These are phyloP conservation scores for Gymnogyps californianus DNA, from an alignment of 2,113 vertebrate genomes.

Conservation along the genomic window DNA sequence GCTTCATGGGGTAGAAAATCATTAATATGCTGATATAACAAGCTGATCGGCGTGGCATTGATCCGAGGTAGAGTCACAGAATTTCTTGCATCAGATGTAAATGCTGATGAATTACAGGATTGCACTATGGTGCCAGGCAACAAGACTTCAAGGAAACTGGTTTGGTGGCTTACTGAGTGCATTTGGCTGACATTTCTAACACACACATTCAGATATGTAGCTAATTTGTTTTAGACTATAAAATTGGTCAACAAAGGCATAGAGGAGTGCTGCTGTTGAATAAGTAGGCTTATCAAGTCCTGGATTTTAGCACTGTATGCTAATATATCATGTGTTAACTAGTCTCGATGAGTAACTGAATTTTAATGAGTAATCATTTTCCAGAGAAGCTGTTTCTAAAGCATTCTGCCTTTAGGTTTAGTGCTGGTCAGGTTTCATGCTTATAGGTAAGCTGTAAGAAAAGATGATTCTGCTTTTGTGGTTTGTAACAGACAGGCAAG, in stretches of 20 bases:
- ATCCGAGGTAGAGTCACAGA: not conserved
- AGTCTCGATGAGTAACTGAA: not conserved
- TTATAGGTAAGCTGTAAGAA: not conserved
- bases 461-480: not conserved
- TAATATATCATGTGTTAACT: not conserved
- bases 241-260: not conserved
- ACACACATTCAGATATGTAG: accelerated
- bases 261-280: not conserved
- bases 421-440: not conserved
- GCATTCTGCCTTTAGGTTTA: not conserved
- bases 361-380: not conserved
- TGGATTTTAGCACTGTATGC: not conserved
- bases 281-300: not conserved
- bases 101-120: not conserved
- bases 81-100: not conserved
- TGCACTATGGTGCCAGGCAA: not conserved
- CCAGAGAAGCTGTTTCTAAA: not conserved
- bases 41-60: not conserved
- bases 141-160: not conserved
- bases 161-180: not conserved
- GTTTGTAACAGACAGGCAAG: not conserved
- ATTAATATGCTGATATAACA: too few species aligned
- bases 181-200: not conserved
- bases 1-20: not conserved
- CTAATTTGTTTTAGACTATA: not conserved